These are phyloP conservation scores for Allygus modestus DNA, from an alignment of 2,888 invertebrate genomes.

Conservation along the genomic window DNA sequence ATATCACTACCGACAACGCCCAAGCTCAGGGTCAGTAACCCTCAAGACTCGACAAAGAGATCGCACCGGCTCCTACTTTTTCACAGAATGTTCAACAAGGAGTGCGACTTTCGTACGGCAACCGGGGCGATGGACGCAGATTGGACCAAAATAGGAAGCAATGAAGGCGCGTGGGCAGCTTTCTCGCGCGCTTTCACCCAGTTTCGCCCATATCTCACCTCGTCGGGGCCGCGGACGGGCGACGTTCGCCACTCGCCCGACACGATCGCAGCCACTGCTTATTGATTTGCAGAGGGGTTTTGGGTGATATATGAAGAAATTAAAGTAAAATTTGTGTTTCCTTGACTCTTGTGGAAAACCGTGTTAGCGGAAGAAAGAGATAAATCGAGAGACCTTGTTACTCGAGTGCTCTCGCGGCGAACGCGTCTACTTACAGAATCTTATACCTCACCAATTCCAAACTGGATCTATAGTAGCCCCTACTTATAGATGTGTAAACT, in stretches of 20 bases:
- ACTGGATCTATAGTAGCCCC: too few relatives aligned
- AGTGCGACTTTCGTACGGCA: conserved; percentile 15
- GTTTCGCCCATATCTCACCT: conserved; percentile 55
- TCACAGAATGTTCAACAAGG: not conserved
- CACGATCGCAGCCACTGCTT: not conserved
- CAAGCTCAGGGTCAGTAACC: too few relatives aligned
- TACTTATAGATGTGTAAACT: too few relatives aligned
- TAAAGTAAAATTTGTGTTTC: too few relatives aligned
- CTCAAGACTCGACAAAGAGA: too few relatives aligned
- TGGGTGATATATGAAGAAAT: not conserved
- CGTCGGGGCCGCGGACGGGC: not conserved
- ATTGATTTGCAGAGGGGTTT: not conserved
- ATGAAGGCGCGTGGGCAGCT: conserved; percentile 46
- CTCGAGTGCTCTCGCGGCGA: too few relatives aligned
- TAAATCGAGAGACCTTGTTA: too few relatives aligned
- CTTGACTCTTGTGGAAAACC: not conserved
- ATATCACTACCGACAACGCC: too few relatives aligned
- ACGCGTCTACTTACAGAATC: too few relatives aligned
- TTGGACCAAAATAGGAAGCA: conserved; percentile 54
- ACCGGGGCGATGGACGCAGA: conserved; percentile 30
- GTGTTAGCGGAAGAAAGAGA: not conserved
- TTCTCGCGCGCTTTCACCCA: conserved; percentile 47
- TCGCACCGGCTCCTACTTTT: too few relatives aligned
- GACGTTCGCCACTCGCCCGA: not conserved
- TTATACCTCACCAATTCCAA: too few relatives aligned